Evolutionary conservation across 2,113 vertebrate genomes (phyloP).

Genomic region (Morone saxatilis): DNA sequence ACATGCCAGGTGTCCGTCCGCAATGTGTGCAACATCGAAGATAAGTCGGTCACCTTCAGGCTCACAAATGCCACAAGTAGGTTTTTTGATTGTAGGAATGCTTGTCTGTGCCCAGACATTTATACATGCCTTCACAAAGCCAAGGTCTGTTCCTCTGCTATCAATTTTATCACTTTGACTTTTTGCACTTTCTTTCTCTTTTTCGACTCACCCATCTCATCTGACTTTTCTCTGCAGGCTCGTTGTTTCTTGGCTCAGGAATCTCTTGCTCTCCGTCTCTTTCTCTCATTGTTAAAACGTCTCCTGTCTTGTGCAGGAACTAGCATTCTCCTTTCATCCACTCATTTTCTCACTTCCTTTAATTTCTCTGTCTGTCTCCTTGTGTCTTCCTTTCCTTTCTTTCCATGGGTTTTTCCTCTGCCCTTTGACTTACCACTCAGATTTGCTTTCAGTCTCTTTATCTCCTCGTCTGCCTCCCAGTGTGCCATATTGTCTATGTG

Average conservation of each 20-base stretch:
- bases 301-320: slow-evolving; percentile 8
- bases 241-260: slow-evolving; percentile 3
- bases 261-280: slow-evolving; percentile 17
- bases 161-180: not conserved
- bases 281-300: slow-evolving; percentile 31
- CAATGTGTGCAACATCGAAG: slow-evolving; percentile 95
- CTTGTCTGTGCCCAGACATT: not conserved
- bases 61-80: slow-evolving; percentile 96
- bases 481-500: slow-evolving; percentile 53
- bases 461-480: slow-evolving; percentile 35
- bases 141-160: not conserved
- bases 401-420: slow-evolving; percentile 21
- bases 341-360: slow-evolving; percentile 27
- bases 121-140: not conserved
- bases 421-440: slow-evolving; percentile 47
- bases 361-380: not conserved
- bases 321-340: not conserved
- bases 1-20: slow-evolving; percentile 97
- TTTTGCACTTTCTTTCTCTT: not conserved
- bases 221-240: slow-evolving; percentile 4
- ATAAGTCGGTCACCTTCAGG: slow-evolving; percentile 93
- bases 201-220: slow-evolving; percentile 20
- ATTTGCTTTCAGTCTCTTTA: slow-evolving; percentile 27
- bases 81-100: slow-evolving; percentile 36
- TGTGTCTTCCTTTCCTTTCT: slow-evolving; percentile 17